Conservation (phyloP, 1,140 invertebrate species). For the Brachionus calyciflorus region DNA sequence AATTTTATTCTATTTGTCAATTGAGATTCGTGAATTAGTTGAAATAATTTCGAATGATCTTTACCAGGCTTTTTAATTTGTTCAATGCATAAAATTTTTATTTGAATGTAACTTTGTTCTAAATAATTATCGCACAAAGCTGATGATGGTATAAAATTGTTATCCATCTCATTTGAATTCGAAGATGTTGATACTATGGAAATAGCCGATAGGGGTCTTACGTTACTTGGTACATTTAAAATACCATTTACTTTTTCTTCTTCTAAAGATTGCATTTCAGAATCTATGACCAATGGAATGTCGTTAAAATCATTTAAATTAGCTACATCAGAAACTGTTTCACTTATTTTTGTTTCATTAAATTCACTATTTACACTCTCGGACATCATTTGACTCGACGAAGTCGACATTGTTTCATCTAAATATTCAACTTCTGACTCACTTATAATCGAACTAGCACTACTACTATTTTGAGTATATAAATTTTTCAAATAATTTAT, state of each 20-base stretch:
- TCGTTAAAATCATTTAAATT: conserved; percentile 38
- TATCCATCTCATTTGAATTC: conserved; percentile 9
- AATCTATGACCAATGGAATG: neutral
- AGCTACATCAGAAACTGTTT: neutral
- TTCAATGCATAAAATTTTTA: conserved; percentile 46
- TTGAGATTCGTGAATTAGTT: conserved; percentile 29
- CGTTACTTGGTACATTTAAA: neutral
- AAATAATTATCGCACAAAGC: conserved; percentile 38
- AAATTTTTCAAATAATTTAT: conserved; percentile 46
- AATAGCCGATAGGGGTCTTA: neutral
- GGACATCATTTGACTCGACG: neutral
- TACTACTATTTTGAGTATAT: conserved; percentile 5
- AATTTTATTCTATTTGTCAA: conserved; percentile 27
- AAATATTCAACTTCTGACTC: conserved; percentile 39
- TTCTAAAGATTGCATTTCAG: neutral
- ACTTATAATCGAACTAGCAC: conserved; percentile 36
- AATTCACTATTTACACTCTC: neutral
- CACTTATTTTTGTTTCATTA: neutral
- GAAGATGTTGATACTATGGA: conserved; percentile 10
- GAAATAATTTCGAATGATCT: conserved; percentile 39
- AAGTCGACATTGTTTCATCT: conserved; percentile 6
- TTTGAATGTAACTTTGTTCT: conserved; percentile 34
- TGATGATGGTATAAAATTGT: neutral
- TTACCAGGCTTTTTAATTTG: conserved; percentile 40
- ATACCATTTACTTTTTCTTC: neutral